Conservation (phyloP, 1,140 invertebrate genomes). For the Babylonia areolata region DNA sequence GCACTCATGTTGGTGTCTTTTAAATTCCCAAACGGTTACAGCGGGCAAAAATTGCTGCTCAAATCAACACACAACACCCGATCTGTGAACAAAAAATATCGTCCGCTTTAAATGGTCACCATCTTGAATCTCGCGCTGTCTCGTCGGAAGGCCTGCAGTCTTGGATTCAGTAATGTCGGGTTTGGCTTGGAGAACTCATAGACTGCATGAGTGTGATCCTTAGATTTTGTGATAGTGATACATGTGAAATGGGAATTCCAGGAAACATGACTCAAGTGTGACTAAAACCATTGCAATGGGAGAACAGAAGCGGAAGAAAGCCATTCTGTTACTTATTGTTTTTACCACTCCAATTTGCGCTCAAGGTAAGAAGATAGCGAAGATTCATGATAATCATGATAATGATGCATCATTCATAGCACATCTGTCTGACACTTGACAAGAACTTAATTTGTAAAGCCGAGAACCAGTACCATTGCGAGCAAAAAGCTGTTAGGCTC, state of each 20-base stretch:
- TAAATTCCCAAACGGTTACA: too few relatives aligned
- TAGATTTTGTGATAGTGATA: neutral
- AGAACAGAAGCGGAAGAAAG: neutral
- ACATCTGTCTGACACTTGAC: too few relatives aligned
- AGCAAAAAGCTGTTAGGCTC: too few relatives aligned
- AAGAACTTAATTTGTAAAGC: too few relatives aligned
- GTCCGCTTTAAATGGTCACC: constrained; percentile 39
- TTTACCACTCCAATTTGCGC: neutral
- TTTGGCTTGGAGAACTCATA: neutral
- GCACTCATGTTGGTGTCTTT: constrained; percentile 49
- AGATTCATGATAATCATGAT: too few relatives aligned
- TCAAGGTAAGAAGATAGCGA: neutral
- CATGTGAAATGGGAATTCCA: neutral
- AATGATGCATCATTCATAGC: too few relatives aligned
- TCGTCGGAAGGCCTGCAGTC: constrained; percentile 29
- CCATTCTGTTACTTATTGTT: neutral
- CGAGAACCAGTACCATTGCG: too few relatives aligned
- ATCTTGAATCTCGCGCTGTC: constrained; percentile 56
- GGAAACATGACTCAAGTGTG: neutral
- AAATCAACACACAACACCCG: too few relatives aligned
- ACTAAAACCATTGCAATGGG: neutral
- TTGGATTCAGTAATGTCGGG: neutral
- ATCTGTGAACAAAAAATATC: neutral
- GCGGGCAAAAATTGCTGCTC: too few relatives aligned
- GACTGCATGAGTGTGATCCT: neutral